Base-by-base conservation (phyloP, 2,797 vertebrate species). In the Hozukius guyotensis region DNA sequence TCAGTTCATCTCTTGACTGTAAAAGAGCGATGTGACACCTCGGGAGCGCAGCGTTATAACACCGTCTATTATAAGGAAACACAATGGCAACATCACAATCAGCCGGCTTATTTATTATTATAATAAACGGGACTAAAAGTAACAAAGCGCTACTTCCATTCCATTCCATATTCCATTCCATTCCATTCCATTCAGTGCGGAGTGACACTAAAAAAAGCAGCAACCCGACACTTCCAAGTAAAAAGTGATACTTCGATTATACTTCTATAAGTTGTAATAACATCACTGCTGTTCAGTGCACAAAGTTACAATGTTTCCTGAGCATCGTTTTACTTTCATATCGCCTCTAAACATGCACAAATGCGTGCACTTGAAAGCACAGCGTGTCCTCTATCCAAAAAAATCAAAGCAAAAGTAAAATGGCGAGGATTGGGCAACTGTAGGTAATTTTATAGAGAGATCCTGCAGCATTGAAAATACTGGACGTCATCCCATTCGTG, bases 361-460 rank as follows among this genome's bases (percentile, higher is more conserved):
- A 70, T 18, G 68, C 63, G 25, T 71, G 81, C 82, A 89, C 83
- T 80, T 88, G 85, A 87, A 69, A 87, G 89, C 88, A 92, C 93
- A 78, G 90, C 84, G 86, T 88, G 92, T 92, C 90, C 92, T 90
- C 93, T 78, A 87, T 88, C 80, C 81, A 74, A 91, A 81, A 75
- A 91, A 90, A 92, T 90, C 88, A 94, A 93, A 94, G 86, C 83
- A 53, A 49, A 67, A 92, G 93, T 90, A 95, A 95, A 95, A 96
- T 95, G 94, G 95, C 94, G 94, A 95, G 86, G 94, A 95, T 87
- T 94, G 92, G 89, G 91, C 87, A 91, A 94, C 87, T 90, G 93
- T 83, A 91, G 92, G 89, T 85, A 74, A 90, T 89, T 92, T n/a
- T 89, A 42, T 42, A 42, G 83, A 86, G 82, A 92, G 79, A 81